Evolutionary conservation across 1,140 invertebrate species (phyloP), one percentile per base, ranked within the genome.

Genomic region (Leptinotarsa lineolata): DNA sequence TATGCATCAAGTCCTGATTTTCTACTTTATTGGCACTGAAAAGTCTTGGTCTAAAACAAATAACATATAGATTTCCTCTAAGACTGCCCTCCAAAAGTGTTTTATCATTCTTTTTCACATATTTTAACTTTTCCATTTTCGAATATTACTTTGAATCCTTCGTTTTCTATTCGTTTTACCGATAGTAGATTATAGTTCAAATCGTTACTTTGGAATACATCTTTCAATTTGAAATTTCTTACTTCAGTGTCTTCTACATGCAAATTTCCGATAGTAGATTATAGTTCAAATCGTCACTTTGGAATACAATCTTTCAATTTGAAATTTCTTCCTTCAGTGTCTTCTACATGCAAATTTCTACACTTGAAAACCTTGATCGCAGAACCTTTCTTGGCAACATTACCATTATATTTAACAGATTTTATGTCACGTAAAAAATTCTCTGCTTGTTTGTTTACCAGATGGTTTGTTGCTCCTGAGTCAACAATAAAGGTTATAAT

Each of bases 1-100:
- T 68, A 65, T 78, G 75, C 24, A 20, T 11, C 67, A 24, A 22
- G 22, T 24, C 39, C 6, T 61, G 24, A 30, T 68, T 61, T n/a
- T n/a, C n/a, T n/a, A n/a, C n/a, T n/a, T n/a, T n/a, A n/a, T n/a
- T n/a, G n/a, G 59, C 59, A 60, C 59, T 60, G n/a, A 60, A 60
- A 60, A 60, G 20, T 60, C 21, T 60, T 11, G 59, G 59, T 60
- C 59, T n/a, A 11, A 60, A 60, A 60, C 59, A 60, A 60, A 60
- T 60, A 60, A 60, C n/a, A 60, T 60, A 60, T n/a, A 6, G 20
- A 21, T 60, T 60, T 60, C 59, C 59, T 60, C 59, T 60, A n/a
- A 60, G 59, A 60, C 59, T 60, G 59, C 59, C 59, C n/a, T 60
- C 59, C 59, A 60, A 11, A 6, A 60, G n/a, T 60, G n/a, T 18